Conservation (phyloP, 1,140 invertebrate genomes). For the Brachionus angularis region DNA sequence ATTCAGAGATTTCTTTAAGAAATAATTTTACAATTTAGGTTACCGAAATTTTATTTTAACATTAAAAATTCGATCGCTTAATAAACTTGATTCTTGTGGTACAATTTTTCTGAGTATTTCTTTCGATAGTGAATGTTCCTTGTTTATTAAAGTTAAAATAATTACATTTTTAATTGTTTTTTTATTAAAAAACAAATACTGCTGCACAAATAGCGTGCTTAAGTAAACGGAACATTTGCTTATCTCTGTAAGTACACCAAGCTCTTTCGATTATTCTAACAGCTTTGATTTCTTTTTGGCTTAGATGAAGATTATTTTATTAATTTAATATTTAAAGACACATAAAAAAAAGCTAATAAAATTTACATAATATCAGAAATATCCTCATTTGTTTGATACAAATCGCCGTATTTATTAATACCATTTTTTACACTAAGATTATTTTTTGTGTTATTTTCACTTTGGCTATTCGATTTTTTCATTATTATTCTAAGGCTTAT, state of each 20-base stretch:
- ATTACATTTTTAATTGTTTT: background rate
- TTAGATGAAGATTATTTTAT: conserved; percentile 43
- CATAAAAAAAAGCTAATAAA: background rate
- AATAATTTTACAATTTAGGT: background rate
- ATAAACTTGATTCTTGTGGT: conserved; percentile 55
- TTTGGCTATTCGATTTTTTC: too few relatives aligned
- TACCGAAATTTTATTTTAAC: conserved; percentile 56
- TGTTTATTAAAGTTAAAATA: background rate
- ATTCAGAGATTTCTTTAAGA: background rate
- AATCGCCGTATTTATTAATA: conserved; percentile 10
- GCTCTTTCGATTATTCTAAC: conserved; percentile 53
- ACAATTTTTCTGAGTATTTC: conserved; percentile 55
- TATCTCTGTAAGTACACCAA: conserved; percentile 54
- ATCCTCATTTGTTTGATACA: conserved; percentile 10
- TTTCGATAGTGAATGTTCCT: conserved; percentile 54
- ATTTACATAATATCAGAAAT: conserved; percentile 10
- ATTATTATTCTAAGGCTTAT: too few relatives aligned
- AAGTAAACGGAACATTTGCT: conserved; percentile 55
- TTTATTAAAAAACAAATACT: conserved; percentile 48
- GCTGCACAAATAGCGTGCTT: conserved; percentile 58
- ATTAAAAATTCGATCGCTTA: conserved; percentile 52
- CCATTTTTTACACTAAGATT: too few relatives aligned
- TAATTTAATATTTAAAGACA: background rate
- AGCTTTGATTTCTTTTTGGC: conserved; percentile 49
- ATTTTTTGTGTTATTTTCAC: too few relatives aligned